These are phyloP conservation scores for Vesta saturnalis DNA, from an alignment of 2,888 invertebrate species.

Conservation along the genomic window DNA sequence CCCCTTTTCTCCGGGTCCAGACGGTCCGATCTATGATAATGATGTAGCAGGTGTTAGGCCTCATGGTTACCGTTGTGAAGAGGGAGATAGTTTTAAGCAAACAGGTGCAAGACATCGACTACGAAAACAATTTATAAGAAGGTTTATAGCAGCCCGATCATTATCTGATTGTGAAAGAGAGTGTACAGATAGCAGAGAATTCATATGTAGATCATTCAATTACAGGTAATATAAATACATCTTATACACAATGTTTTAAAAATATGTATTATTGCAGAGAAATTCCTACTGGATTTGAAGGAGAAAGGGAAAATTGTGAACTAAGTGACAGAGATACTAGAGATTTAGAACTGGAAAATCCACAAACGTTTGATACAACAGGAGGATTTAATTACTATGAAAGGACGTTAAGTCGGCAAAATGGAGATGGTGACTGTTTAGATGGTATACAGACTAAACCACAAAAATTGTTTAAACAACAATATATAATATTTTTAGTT, in stretches of 20 bases:
- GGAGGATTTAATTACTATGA: conserved; percentile 90
- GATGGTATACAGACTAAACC: conserved; percentile 74
- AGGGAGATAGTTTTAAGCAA: conserved; percentile 84
- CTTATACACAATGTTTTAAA: background rate
- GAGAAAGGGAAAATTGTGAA: conserved; percentile 86
- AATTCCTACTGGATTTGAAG: conserved; percentile 62
- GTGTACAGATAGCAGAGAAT: conserved; percentile 84
- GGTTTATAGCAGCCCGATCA: conserved; percentile 77
- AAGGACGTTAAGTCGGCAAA: conserved; percentile 75
- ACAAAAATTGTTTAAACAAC: no score
- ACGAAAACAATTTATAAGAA: conserved; percentile 79
- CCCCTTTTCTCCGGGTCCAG: conserved; percentile 57
- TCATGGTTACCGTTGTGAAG: conserved; percentile 76
- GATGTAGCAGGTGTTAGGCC: conserved; percentile 56
- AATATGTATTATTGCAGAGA: no score
- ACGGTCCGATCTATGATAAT: conserved; percentile 61
- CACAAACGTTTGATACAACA: conserved; percentile 83
- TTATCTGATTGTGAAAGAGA: conserved; percentile 85
- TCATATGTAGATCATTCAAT: conserved; percentile 88
- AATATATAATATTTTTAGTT: conserved; percentile 65
- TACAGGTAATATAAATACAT: conserved; percentile 73
- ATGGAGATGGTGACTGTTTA: conserved; percentile 79
- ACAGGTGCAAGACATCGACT: conserved; percentile 81
- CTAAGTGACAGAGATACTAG: conserved; percentile 87
- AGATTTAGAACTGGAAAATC: conserved; percentile 85